Conservation (phyloP, 2,113 vertebrate species). For the Carettochelys insculpta region DNA sequence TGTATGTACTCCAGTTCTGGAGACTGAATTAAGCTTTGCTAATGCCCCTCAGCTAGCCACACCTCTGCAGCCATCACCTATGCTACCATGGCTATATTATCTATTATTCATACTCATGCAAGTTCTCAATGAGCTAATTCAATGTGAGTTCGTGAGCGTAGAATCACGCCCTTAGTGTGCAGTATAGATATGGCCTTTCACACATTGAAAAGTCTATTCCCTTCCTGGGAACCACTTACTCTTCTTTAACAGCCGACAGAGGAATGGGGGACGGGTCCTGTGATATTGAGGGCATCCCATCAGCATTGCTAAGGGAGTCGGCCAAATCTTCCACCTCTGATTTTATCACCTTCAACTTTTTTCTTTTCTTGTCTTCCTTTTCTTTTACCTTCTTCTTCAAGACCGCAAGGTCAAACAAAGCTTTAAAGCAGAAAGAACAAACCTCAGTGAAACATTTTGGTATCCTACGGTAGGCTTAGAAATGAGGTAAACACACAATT, state of each 20-base stretch:
- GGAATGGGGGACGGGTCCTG: slow-evolving; percentile 82
- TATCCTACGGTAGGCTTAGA: background rate
- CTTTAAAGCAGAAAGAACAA: slow-evolving; percentile 63
- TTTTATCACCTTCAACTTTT: slow-evolving; percentile 90
- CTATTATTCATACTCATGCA: background rate
- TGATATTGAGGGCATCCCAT: slow-evolving; percentile 76
- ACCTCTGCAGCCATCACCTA: background rate
- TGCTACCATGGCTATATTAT: background rate
- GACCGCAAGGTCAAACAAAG: slow-evolving; percentile 86
- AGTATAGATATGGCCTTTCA: background rate
- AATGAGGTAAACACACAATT: background rate
- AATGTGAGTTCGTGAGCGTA: background rate
- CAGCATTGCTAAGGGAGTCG: slow-evolving; percentile 80
- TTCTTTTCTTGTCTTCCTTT: slow-evolving; percentile 91
- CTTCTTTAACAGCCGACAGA: slow-evolving; percentile 88
- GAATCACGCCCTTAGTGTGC: no score
- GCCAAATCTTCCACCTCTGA: slow-evolving; percentile 88
- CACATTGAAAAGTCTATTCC: background rate
- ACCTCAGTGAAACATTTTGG: background rate
- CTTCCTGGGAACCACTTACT: slow-evolving; percentile 81
- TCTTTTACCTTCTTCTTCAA: slow-evolving; percentile 92
- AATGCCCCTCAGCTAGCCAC: background rate
- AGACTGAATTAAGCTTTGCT: background rate
- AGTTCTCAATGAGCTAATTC: background rate
- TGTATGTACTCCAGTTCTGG: rapidly evolving